Percentiles rank a stretch among this genome's conserved stretches.
Conservation (phyloP, 2,797 vertebrate genomes). For the Micrastur ruficollis region DNA sequence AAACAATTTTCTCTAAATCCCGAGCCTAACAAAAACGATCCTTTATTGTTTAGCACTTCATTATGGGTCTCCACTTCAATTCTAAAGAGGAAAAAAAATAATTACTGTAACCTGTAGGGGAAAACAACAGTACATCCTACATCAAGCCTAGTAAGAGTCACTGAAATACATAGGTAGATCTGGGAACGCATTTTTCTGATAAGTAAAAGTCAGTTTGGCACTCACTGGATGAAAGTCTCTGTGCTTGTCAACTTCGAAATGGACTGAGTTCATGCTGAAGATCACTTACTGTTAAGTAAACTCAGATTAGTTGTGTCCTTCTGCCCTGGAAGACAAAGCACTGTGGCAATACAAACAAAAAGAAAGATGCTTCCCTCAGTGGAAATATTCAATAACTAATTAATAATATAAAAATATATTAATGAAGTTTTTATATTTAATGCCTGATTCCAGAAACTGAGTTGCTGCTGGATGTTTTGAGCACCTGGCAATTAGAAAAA, state of each 20-base stretch:
- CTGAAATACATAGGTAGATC: neutral
- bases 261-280: neutral
- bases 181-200: neutral
- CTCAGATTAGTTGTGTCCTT: neutral
- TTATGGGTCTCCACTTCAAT: neutral
- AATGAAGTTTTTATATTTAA: neutral
- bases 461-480: neutral
- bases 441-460: neutral
- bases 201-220: neutral
- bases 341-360: neutral
- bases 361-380: neutral
- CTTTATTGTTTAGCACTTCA: neutral
- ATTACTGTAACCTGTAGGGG: neutral
- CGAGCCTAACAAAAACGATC: neutral
- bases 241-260: neutral
- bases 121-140: neutral
- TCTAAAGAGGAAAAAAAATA: neutral
- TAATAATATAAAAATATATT: neutral
- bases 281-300: neutral
- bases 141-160: neutral
- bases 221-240: neutral
- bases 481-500: neutral
- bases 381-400: neutral
- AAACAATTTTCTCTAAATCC: slow-evolving; percentile 1
- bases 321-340: neutral